Conservation (phyloP, 2,113 vertebrate genomes). For the Percina caprodes region DNA sequence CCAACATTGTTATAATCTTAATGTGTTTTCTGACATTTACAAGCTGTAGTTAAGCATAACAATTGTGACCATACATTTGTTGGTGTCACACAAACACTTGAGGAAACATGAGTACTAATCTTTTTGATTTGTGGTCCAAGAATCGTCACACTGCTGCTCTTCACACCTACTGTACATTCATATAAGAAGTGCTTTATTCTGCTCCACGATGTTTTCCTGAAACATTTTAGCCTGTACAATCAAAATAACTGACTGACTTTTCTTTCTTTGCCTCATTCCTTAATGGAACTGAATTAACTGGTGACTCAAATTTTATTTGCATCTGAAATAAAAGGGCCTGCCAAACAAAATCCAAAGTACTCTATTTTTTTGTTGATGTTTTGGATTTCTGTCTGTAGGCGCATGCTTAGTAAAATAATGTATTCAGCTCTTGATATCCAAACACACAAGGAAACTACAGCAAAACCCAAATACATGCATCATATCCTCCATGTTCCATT, state of each 20-base stretch:
- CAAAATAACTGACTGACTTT: conserved; percentile 47
- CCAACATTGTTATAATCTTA: no score
- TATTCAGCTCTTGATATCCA: no score
- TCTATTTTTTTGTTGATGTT: no score
- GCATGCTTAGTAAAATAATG: no score
- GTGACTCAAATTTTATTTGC: background rate
- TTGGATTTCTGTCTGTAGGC: no score
- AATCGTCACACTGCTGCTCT: background rate
- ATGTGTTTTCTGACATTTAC: no score
- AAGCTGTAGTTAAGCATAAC: no score
- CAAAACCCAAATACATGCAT: background rate
- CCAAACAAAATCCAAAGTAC: no score
- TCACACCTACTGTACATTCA: conserved; percentile 3
- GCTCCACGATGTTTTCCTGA: background rate
- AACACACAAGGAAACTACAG: background rate
- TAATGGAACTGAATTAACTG: background rate
- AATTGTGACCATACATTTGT: no score
- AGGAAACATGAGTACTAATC: background rate
- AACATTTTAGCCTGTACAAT: conserved; percentile 3
- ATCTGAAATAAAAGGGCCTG: background rate
- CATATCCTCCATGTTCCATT: background rate
- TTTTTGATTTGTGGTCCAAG: conserved; percentile 16
- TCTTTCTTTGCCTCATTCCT: background rate
- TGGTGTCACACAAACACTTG: background rate
- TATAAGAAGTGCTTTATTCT: background rate